Evolutionary conservation across 1,140 invertebrate genomes (phyloP).

Genomic region (Tetramorium simillimum): DNA sequence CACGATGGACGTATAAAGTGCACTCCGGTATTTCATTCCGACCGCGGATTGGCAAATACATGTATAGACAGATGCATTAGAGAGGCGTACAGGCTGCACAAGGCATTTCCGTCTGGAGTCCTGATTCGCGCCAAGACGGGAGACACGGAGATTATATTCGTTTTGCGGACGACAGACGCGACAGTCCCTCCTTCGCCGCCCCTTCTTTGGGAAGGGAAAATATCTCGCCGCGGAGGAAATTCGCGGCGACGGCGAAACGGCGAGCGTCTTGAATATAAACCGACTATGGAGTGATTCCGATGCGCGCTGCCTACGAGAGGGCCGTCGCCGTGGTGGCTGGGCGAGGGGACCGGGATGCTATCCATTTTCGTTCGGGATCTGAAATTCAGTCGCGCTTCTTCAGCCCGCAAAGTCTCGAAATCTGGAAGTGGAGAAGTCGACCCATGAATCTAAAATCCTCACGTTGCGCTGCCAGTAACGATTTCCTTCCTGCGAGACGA

Average conservation of each 20-base stretch:
- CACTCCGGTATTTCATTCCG: constrained; percentile 3
- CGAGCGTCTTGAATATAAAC: constrained; percentile 57
- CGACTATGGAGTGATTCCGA: neutral
- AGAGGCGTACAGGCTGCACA: neutral
- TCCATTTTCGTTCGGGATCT: constrained; percentile 42
- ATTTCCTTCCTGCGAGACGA: constrained; percentile 40
- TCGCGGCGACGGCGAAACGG: constrained; percentile 20
- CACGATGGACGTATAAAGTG: neutral
- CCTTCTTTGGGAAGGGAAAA: neutral
- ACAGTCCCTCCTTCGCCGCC: neutral
- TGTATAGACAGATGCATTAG: neutral
- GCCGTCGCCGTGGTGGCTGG: neutral
- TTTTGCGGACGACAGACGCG: constrained; percentile 20
- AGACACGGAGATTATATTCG: constrained; percentile 41
- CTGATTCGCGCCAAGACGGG: neutral
- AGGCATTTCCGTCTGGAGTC: neutral
- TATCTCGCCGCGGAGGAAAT: constrained; percentile 29
- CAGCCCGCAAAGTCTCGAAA: constrained; percentile 28
- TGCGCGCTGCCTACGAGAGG: neutral
- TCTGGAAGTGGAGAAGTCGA: constrained; percentile 25
- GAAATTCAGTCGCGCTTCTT: constrained; percentile 49
- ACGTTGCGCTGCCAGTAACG: constrained; percentile 28
- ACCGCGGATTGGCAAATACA: neutral
- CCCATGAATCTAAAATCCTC: constrained; percentile 32
- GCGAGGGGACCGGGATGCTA: neutral